A percentile compares a stretch with the other conserved stretches of the same genome.
Conservation (phyloP, 37 sponge, comb jelly and placozoan species). For the Mnemiopsis leidyi region DNA sequence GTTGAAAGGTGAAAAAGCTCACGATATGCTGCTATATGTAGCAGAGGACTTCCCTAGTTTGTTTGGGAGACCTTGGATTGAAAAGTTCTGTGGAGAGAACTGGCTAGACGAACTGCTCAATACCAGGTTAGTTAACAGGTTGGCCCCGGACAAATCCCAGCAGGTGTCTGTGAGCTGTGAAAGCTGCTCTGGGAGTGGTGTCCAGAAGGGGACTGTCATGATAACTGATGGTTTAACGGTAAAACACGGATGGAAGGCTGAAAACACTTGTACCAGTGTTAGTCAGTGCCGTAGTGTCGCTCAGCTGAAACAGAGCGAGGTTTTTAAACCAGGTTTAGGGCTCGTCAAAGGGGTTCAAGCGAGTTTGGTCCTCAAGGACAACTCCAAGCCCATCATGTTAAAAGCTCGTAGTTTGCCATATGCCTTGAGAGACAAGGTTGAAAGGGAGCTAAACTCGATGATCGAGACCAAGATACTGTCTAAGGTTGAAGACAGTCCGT, state of each 20-base stretch:
- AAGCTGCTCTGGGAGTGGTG: not conserved
- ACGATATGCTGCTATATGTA: not conserved
- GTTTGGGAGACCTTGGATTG: not conserved
- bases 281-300: not conserved
- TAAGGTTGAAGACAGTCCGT: not conserved
- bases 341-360: not conserved
- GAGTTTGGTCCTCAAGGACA: not conserved
- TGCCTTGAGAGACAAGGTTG: not conserved
- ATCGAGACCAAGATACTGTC: not conserved
- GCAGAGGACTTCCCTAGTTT: not conserved
- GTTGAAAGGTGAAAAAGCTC: not conserved
- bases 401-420: not conserved
- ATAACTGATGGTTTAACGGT: not conserved
- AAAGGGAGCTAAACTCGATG: not conserved
- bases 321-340: not conserved
- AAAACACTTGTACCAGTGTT: not conserved
- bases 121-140: not conserved
- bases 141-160: not conserved
- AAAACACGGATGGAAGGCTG: not conserved
- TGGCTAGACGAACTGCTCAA: not conserved
- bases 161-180: not conserved
- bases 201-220: not conserved
- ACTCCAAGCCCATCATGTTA: not conserved
- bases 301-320: not conserved
- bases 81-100: not conserved